A percentile compares a stretch with the other conserved stretches of the same genome.
Evolutionary conservation across 1,140 invertebrate species (phyloP).

Genomic region (Panagrolaimus sp.): DNA sequence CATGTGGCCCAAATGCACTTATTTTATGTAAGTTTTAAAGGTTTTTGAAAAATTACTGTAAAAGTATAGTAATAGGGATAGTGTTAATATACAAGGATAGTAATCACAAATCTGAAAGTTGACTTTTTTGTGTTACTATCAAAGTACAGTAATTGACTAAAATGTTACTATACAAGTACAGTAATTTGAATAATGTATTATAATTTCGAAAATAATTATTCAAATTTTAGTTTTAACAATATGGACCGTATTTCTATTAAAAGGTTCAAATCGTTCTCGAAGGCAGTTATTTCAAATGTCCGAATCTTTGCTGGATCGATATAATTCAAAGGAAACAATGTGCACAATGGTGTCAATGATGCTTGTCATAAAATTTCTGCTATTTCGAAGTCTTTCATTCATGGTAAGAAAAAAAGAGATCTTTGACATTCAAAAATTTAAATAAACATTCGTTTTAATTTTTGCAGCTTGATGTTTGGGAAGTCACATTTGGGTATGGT

Average conservation of each 20-base stretch:
- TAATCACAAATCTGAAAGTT: too few species aligned
- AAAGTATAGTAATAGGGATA: too few species aligned
- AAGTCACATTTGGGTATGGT: slow-evolving; percentile 35
- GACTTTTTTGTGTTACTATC: too few species aligned
- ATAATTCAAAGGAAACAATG: slow-evolving; percentile 47
- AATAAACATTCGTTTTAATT: not conserved
- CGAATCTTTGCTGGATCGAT: slow-evolving; percentile 45
- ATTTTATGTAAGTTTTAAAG: slow-evolving; percentile 35
- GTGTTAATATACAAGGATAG: too few species aligned
- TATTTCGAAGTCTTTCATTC: slow-evolving; percentile 45
- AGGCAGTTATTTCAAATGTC: slow-evolving; percentile 49
- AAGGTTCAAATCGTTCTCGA: slow-evolving; percentile 42
- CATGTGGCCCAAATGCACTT: slow-evolving; percentile 48
- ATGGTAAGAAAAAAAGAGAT: slow-evolving; percentile 25
- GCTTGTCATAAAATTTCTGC: slow-evolving; percentile 47
- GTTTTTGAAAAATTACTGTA: not conserved
- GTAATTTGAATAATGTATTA: too few species aligned
- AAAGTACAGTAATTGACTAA: too few species aligned
- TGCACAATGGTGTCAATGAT: slow-evolving; percentile 49
- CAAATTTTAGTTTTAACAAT: slow-evolving; percentile 38
- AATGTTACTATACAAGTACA: too few species aligned
- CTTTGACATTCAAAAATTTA: not conserved
- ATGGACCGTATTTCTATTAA: slow-evolving; percentile 38
- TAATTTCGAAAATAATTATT: not conserved
- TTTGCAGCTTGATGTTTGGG: slow-evolving; percentile 47